Evolutionary conservation across 2,113 vertebrate genomes (phyloP), one percentile per base, ranked within the genome.

Genomic region (Platichthys flesus): DNA sequence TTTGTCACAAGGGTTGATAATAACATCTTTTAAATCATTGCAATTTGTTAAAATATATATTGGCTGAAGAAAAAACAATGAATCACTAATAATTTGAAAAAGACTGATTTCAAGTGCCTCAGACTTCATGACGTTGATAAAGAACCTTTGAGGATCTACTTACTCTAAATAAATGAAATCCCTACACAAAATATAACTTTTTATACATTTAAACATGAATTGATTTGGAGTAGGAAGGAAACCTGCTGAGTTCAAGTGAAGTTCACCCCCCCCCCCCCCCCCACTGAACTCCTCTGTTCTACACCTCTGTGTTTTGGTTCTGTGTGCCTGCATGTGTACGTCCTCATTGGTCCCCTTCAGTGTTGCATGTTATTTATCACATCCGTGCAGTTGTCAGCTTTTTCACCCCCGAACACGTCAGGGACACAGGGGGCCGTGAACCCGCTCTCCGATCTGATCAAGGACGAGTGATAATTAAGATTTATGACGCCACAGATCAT

Each of bases 401-500:
- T 40, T 12, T 35, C 66, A 12, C 28, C 23, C 45, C 61, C 7
- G 13, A 76, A 28, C 24, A 58, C 47, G 51, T 81, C 54, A 7
- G 62, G 70, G 68, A 71, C 57, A 56, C 56, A 4, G 20, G 4
- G 70, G 70, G 60, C 71, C 65, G 54, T 56, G 80, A 87, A 82
- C 76, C 23, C 62, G 12, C 16, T 35, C 20, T 77, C 20, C 52
- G 63, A 85, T 81, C 47, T 31, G 20, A 88, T 87, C 69, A 76
- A 76, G 83, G 82, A 63, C 20, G 0, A 69, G 61, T 28, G 51
- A 76, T 76, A 58, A 62, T 67, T 49, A n/a, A 80, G 82, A 90
- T 90, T 77, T 86, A 86, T 81, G 63, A 8, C 1, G 1, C 76
- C 68, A 37, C 64, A 5, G 28, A 81, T 31, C 28, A 6, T 7